phyloP scores from a whole-genome alignment of 37 sponge, comb jelly and placozoan species.

The Lycopodina hypogea region DNA sequence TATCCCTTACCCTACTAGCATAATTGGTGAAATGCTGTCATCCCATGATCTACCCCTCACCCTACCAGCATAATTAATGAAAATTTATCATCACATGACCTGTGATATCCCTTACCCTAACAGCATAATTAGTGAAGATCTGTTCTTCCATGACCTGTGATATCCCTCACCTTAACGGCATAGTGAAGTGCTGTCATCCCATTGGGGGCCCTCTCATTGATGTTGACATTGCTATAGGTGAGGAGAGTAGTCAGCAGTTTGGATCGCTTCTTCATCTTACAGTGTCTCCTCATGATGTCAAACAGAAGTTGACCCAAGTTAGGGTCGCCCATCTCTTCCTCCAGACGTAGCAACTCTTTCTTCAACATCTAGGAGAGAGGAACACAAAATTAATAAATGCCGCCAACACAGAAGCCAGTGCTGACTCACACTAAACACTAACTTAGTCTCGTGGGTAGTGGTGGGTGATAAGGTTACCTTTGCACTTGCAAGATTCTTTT shows the following conservation, averaged over 20 bases:
- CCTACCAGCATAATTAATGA: no score
- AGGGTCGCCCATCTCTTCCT: constrained; percentile 1
- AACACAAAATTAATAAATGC: no score
- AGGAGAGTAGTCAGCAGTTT: constrained; percentile 28
- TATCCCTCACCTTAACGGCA: constrained; percentile 18
- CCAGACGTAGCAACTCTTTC: constrained; percentile 7
- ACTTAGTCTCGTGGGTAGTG: no score
- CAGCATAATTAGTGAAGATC: no score
- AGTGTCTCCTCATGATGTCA: constrained; percentile 21
- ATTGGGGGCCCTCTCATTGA: constrained; percentile 11
- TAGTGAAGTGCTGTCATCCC: constrained; percentile 34
- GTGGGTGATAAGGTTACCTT: neutral
- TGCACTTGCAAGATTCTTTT: neutral
- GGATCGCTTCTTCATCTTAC: constrained; percentile 3
- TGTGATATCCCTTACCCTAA: neutral
- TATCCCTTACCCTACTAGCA: no score
- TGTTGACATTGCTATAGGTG: constrained; percentile 41
- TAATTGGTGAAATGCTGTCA: neutral
- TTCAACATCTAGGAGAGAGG: neutral
- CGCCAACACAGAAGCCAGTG: no score
- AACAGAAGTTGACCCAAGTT: neutral
- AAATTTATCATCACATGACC: no score
- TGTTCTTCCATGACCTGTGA: no score
- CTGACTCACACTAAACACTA: no score
- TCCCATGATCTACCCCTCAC: neutral